Percentiles rank a stretch among this genome's conserved stretches.
phyloP scores from a whole-genome alignment of 2,797 vertebrate species.

The Tragelaphus eurycerus region DNA sequence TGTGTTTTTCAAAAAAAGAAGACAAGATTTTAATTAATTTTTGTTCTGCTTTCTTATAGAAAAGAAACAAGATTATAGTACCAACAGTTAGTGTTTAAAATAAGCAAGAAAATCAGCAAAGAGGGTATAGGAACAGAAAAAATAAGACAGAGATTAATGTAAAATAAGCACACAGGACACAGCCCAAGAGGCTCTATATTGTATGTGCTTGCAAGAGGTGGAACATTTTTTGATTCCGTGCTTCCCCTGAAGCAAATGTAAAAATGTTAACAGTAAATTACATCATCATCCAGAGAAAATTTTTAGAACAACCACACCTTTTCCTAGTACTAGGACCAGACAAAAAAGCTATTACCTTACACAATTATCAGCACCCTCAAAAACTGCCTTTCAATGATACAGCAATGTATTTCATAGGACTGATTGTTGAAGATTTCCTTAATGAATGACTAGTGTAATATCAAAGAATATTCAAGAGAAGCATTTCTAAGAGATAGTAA shows the following conservation, averaged over 20 bases:
- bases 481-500: neutral
- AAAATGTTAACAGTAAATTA: constrained; percentile 13
- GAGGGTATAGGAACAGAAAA: neutral
- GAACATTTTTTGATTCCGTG: neutral
- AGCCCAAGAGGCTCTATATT: neutral
- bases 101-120: neutral
- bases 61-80: constrained; percentile 12
- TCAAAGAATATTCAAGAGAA: constrained; percentile 17
- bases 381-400: neutral
- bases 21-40: constrained; percentile 26
- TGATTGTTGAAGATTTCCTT: neutral
- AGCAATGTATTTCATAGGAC: neutral
- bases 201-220: neutral
- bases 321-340: constrained; percentile 12
- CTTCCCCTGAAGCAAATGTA: neutral
- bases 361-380: neutral
- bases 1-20: neutral
- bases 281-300: neutral
- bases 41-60: neutral
- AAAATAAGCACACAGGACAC: neutral
- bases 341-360: neutral
- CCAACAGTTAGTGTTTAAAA: neutral
- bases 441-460: neutral
- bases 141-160: neutral
- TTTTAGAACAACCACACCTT: neutral